Percentiles rank a stretch among this genome's conserved stretches.
These are phyloP conservation scores for Periplaneta americana DNA, from an alignment of 1,140 invertebrate species.

Conservation along the genomic window DNA sequence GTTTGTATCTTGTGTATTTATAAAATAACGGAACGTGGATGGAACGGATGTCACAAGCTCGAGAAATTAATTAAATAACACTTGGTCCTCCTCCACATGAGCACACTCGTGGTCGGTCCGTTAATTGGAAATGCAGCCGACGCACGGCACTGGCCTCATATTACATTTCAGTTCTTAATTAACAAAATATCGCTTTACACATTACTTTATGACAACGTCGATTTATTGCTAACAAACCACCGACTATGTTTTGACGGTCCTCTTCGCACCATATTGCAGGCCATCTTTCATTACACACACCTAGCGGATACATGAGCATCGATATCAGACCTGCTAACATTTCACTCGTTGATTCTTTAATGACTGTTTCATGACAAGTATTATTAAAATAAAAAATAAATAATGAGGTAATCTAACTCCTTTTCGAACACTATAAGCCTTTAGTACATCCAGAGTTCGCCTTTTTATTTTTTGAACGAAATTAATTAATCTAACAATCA, in stretches of 20 bases:
- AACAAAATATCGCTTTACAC: not conserved
- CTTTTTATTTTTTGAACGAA: too few species aligned
- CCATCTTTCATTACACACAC: not conserved
- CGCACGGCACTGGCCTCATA: not conserved
- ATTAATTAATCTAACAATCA: too few species aligned
- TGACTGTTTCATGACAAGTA: too few species aligned
- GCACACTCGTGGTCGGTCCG: not conserved
- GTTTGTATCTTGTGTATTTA: not conserved
- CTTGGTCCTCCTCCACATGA: not conserved
- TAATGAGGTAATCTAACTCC: too few species aligned
- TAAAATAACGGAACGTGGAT: not conserved
- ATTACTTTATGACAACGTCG: not conserved
- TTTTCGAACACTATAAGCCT: too few species aligned
- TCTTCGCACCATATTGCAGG: not conserved
- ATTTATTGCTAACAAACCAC: not conserved
- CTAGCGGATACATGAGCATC: not conserved
- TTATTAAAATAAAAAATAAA: too few species aligned
- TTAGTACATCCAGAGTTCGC: too few species aligned
- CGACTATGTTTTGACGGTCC: not conserved
- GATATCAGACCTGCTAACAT: too few species aligned
- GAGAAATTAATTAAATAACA: not conserved
- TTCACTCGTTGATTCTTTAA: too few species aligned
- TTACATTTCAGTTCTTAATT: not conserved
- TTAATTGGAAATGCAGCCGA: not conserved
- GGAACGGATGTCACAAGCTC: not conserved